Base-by-base conservation (phyloP, 2,113 vertebrate species). In the Microtus richardsoni region DNA sequence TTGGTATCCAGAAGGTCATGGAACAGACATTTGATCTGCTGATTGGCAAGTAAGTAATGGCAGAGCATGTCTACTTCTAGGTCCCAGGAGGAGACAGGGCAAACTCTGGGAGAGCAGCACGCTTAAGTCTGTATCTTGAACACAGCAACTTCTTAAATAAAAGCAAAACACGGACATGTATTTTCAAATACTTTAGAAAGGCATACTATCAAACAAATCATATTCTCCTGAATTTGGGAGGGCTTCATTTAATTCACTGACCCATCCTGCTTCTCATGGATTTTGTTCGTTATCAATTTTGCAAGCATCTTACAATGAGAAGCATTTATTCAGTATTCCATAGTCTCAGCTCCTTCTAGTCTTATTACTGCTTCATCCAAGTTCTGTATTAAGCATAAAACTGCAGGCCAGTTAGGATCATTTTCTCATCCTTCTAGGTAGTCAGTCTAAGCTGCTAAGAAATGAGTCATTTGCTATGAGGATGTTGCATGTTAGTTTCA, bases 1-100 rank as follows among this genome's bases (percentile, higher is more conserved):
- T 99, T 79, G 99, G 99, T 96, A 99, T 99, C 96, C 99, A 99
- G 77, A 99, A 99, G 96, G 99, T 99, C 95, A 99, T 99, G 99
- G 99, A 99, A 98, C 99, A 98, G 96, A 99, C 99, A 16, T 98
- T 99, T 54, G 99, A 99, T 96, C 99, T 99, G 86, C 99, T 99
- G 73, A 98, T 99, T 98, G 97, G 99, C 92, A 99, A 99, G 99
- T 99, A 98, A 98, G 94, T 97, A 97, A 96, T 75, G 89, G 52
- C 26, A 77, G 88, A 9, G 11, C 60, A 79, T 68, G 44, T 93
- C 70, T 90, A 82, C 41, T 24, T 87, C 47, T 75, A 83, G 73
- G 33, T 88, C 33, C 86, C 71, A 64, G 49, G 44, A n/a, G 33
- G 39, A 89, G 8, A 89, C 4, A 70, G 16, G 68, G 30, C 28